Conservation (phyloP, 64 coral and sea anemone genomes). For the Montipora capricornis region DNA sequence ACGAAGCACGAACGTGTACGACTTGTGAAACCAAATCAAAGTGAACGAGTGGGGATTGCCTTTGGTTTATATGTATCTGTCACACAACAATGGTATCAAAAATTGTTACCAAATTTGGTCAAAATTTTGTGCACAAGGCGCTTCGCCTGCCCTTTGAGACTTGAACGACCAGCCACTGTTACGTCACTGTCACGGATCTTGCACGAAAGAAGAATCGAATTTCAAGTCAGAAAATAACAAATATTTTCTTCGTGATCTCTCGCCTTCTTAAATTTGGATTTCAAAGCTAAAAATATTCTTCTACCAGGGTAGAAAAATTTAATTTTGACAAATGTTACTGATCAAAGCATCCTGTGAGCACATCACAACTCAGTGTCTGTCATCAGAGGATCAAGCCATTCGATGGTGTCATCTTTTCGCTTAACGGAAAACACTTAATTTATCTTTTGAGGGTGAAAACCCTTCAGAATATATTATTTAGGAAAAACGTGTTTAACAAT, state of each 20-base stretch:
- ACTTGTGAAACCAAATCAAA: background rate
- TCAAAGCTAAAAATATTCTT: background rate
- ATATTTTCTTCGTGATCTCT: background rate
- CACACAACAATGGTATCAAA: slow-evolving; percentile 21
- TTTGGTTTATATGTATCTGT: slow-evolving; percentile 33
- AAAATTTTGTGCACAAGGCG: slow-evolving; percentile 45
- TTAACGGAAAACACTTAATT: too few species aligned
- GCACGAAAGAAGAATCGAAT: background rate
- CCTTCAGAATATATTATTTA: too few species aligned
- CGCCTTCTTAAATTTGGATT: background rate
- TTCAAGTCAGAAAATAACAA: background rate
- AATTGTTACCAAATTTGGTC: slow-evolving; percentile 67
- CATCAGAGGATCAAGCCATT: too few species aligned
- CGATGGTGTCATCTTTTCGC: too few species aligned
- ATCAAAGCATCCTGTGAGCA: too few species aligned
- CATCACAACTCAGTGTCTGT: too few species aligned
- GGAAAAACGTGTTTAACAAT: too few species aligned
- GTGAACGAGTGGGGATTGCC: background rate
- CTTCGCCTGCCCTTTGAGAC: background rate
- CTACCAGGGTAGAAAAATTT: background rate
- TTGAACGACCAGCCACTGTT: background rate
- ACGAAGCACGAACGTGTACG: background rate
- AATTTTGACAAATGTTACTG: too few species aligned
- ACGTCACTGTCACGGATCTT: background rate
- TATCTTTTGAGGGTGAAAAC: too few species aligned